These are phyloP conservation scores for Premnoplex brunnescens DNA, from an alignment of 2,797 vertebrate species.

Conservation along the genomic window DNA sequence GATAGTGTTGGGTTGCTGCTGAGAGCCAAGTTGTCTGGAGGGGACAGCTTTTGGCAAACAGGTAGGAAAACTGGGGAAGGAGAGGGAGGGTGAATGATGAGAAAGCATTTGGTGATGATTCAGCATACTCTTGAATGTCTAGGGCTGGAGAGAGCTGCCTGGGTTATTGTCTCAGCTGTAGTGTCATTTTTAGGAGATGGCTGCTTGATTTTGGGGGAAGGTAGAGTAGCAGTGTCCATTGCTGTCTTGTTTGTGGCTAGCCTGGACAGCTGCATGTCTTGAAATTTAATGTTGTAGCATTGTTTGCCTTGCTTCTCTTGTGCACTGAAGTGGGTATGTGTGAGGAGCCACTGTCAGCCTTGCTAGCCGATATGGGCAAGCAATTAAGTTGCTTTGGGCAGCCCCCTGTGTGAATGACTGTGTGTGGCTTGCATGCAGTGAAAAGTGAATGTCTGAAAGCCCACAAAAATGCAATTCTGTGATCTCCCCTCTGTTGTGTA, in stretches of 20 bases:
- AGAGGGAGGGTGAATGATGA: background rate
- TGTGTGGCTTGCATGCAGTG: fast-evolving
- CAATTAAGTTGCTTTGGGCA: background rate
- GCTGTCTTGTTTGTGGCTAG: background rate
- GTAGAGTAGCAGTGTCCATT: background rate
- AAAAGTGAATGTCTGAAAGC: background rate
- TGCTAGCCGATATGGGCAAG: background rate
- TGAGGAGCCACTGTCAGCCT: background rate
- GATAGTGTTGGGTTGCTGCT: fast-evolving
- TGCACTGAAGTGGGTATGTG: fast-evolving
- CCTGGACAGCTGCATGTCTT: background rate
- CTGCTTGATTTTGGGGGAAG: background rate
- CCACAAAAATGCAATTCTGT: background rate
- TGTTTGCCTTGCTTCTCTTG: background rate
- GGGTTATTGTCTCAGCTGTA: background rate
- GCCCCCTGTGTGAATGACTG: background rate
- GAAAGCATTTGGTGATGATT: background rate
- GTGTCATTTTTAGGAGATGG: background rate
- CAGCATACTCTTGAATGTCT: background rate
- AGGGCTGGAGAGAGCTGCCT: background rate
- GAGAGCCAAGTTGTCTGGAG: fast-evolving
- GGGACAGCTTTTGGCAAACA: background rate
- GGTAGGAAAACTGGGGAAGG: background rate
- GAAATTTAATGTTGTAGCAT: background rate
- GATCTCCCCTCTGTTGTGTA: background rate